Evolutionary conservation across 2,888 invertebrate species (phyloP).

Genomic region (Dasysyrphus tricinctus): DNA sequence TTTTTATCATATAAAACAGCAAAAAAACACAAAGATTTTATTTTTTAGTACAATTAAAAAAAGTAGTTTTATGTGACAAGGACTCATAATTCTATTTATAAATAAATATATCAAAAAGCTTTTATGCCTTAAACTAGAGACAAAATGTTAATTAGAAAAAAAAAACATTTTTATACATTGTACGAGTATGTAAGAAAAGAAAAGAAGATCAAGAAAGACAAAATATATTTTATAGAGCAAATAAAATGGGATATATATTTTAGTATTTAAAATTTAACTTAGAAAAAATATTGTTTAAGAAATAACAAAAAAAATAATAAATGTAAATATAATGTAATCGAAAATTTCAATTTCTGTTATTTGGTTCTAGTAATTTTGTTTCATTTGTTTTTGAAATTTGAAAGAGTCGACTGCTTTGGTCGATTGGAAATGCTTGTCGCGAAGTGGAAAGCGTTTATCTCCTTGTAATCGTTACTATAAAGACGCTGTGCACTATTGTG

Average conservation of each 20-base stretch:
- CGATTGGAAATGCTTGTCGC: no score
- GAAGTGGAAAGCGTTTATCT: no score
- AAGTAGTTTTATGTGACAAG: slow-evolving; percentile 32
- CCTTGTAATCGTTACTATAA: no score
- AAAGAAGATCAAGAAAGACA: slow-evolving; percentile 10
- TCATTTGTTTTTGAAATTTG: no score
- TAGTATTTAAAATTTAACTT: slow-evolving; percentile 27
- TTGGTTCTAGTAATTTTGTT: background rate
- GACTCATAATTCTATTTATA: slow-evolving; percentile 33
- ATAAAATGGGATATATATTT: slow-evolving; percentile 34
- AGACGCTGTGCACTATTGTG: no score
- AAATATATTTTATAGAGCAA: slow-evolving; percentile 25
- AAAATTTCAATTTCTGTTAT: background rate
- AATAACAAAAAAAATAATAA: slow-evolving; percentile 6
- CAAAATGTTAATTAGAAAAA: slow-evolving; percentile 15
- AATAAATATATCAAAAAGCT: slow-evolving; percentile 26
- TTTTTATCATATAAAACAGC: slow-evolving; percentile 56
- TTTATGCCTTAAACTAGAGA: slow-evolving; percentile 35
- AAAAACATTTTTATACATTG: slow-evolving; percentile 10
- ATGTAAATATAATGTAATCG: slow-evolving; percentile 7
- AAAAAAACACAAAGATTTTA: slow-evolving; percentile 56
- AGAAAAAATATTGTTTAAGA: slow-evolving; percentile 21
- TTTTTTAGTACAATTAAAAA: slow-evolving; percentile 47
- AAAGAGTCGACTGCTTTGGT: no score
- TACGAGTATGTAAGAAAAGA: background rate